Evolutionary conservation across 1,140 invertebrate genomes (phyloP), one percentile per base, ranked within the genome.

Genomic region (Carcinoscorpius rotundicauda): DNA sequence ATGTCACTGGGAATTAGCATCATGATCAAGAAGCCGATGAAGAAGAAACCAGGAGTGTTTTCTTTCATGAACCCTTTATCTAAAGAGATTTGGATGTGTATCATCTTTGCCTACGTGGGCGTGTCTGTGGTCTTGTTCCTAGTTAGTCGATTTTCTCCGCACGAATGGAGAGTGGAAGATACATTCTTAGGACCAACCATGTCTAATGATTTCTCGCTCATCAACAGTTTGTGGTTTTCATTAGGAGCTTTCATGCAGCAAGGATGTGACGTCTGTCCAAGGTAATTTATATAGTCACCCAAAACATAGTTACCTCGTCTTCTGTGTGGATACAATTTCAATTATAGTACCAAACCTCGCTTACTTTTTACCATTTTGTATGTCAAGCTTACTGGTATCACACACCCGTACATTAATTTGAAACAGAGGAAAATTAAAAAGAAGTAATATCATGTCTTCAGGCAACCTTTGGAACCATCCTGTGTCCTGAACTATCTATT

Each of bases 1-100:
- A 93, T 99, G 85, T 94, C 93, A 11, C 83, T 98, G n/a, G 94
- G 95, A 63, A 96, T 98, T 72, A 96, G 91, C 70, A 97, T 98
- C 70, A 92, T 97, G 86, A 94, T 97, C 72, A 97, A 96, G 79
- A 97, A 94, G 76, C 91, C 92, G 4, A 85, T 93, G 67, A 97
- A 97, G 77, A 87, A 91, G 75, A 88, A 91, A 73, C 86, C 88
- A 3, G 90, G 79, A 5, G 77, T 97, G 4, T 98, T 98, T 80
- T 96, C 93, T 73, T 99, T 99, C 78, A 85, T 99, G 75, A 92
- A 93, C 76, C 97, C 97, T 6, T 81, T 99, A 51, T 97, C 93
- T 60, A 91, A 91, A 73, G 96, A 97, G 77, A 97, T 98, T 75
- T 99, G 96, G 96, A 89, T 85, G 75, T 97, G 94, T 78, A 90